Conservation (phyloP, 2,888 invertebrate species). For the Scaptomyza tumidula region DNA sequence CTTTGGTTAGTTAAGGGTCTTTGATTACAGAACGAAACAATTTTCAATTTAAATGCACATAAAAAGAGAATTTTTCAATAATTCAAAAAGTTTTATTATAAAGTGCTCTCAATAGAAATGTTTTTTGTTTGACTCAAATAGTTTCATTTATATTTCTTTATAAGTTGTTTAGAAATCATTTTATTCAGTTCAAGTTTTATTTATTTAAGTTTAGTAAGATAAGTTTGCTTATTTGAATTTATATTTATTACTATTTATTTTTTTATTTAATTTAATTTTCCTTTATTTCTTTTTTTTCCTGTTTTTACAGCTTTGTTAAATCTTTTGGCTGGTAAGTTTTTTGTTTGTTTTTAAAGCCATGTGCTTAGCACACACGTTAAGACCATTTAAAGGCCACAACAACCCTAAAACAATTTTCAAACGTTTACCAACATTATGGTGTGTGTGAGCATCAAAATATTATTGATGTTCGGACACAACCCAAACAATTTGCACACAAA, state of each 20-base stretch:
- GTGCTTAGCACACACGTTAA: slow-evolving; percentile 25
- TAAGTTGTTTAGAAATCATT: not conserved
- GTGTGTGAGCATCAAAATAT: slow-evolving; percentile 56
- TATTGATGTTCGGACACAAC: slow-evolving; percentile 69
- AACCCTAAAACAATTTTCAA: slow-evolving; percentile 44
- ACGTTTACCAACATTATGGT: slow-evolving; percentile 38
- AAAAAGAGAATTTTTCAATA: slow-evolving; percentile 24
- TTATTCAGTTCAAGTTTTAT: not conserved
- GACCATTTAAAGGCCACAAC: slow-evolving; percentile 19
- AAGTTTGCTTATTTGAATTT: not conserved
- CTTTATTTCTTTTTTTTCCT: slow-evolving; percentile 28
- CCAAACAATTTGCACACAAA: slow-evolving; percentile 74
- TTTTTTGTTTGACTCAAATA: not conserved
- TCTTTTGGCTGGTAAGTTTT: slow-evolving; percentile 69
- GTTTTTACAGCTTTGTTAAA: slow-evolving; percentile 61
- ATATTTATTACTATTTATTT: slow-evolving; percentile 6
- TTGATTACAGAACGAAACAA: slow-evolving; percentile 26
- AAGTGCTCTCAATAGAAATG: not conserved
- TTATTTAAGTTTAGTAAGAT: slow-evolving; percentile 1
- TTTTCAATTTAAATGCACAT: slow-evolving; percentile 17
- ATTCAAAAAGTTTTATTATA: not conserved
- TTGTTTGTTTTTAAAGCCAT: slow-evolving; percentile 28
- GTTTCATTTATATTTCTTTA: not conserved
- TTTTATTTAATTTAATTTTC: slow-evolving; percentile 20
- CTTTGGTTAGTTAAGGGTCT: slow-evolving; percentile 3